Evolutionary conservation across 2,113 vertebrate species (phyloP), one percentile per base, ranked within the genome.

Genomic region (Brienomyrus brachyistius): DNA sequence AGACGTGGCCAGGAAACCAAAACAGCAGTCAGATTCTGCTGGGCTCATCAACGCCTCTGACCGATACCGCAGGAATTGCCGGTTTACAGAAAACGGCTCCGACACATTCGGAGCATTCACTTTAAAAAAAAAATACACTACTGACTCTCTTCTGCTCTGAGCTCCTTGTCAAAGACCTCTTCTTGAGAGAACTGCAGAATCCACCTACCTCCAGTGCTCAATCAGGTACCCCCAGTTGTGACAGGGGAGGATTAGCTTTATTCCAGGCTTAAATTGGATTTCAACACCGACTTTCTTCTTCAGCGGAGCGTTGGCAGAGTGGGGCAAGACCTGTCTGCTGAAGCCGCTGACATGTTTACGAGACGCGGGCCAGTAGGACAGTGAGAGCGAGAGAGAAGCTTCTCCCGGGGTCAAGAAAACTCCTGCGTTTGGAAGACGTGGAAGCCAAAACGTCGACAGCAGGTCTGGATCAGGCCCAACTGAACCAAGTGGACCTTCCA

Each of bases 231-330:
- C 82, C 54, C 19, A 70, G 82, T 47, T 50, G 54, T 48, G 52
- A 59, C 54, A 66, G 40, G 62, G 54, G 50, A 85, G 10, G 80
- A 62, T 89, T 70, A 19, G 21, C 35, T 89, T 51, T 17, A 86
- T 85, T 86, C 52, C 89, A 31, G 56, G 82, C 35, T 45, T 62
- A 31, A 83, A 66, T 31, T 86, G 27, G 59, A 89, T 85, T 85
- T 21, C 52, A 62, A 45, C 80, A 35, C 3, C 9, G 27, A 27
- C 48, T 80, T 54, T 48, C 59, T 89, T 70, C 15, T 27, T 17
- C 9, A 80, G 48, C 54, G 21, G 21, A 56, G 9, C 9, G 51
- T 51, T 9, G 8, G 23, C 5, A 15, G 27, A 35, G 15, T 6
- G 35, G 19, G 21, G 15, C 7, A 21, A 19, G 31, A 23, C 9